phyloP scores from a whole-genome alignment of 1,140 invertebrate genomes.

The Bradysia coprophila region DNA sequence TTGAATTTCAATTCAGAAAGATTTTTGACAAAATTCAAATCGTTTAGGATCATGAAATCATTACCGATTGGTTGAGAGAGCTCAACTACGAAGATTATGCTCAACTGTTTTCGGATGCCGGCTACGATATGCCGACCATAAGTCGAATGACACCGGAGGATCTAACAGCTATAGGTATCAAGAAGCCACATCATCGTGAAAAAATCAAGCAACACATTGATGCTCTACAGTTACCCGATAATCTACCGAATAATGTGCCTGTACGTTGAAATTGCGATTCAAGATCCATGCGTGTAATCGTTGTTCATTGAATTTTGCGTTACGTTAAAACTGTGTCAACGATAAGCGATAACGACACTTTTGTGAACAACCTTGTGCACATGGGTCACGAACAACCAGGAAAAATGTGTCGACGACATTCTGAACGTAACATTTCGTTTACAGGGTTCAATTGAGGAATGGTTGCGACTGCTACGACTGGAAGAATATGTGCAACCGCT shows the following conservation, averaged over 20 bases:
- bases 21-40: too few species aligned
- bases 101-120: slow-evolving; percentile 79
- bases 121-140: slow-evolving; percentile 95
- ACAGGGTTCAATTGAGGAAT: slow-evolving; percentile 81
- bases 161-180: slow-evolving; percentile 72
- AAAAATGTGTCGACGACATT: too few species aligned
- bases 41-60: slow-evolving; percentile 30
- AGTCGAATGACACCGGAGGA: slow-evolving; percentile 96
- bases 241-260: slow-evolving; percentile 80
- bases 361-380: too few species aligned
- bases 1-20: too few species aligned
- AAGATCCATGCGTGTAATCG: too few species aligned
- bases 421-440: too few species aligned
- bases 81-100: slow-evolving; percentile 95
- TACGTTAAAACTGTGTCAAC: too few species aligned
- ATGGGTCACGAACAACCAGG: too few species aligned
- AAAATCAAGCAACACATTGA: slow-evolving; percentile 91
- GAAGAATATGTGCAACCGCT: slow-evolving; percentile 83
- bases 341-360: too few species aligned
- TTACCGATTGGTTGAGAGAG: slow-evolving; percentile 86
- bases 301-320: too few species aligned
- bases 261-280: slow-evolving; percentile 42
- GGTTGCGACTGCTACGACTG: slow-evolving; percentile 74
- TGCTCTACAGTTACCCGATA: slow-evolving; percentile 83
- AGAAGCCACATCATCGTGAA: slow-evolving; percentile 93